A percentile compares a stretch with the other conserved stretches of the same genome.
These are phyloP conservation scores for Hydropotes inermis DNA, from an alignment of 2,113 vertebrate genomes.

Conservation along the genomic window DNA sequence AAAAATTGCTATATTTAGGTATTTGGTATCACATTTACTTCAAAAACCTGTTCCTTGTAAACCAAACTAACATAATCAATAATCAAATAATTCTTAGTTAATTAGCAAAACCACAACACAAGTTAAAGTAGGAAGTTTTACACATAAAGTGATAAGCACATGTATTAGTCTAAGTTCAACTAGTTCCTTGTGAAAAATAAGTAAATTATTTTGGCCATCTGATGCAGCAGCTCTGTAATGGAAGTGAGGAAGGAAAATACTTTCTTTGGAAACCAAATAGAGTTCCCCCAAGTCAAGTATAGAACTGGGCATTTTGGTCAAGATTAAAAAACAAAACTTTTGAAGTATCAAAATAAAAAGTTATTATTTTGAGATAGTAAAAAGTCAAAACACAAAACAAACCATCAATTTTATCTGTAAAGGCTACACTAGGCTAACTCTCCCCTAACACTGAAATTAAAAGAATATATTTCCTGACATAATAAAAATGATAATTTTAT, in stretches of 20 bases:
- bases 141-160: neutral
- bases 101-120: neutral
- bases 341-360: neutral
- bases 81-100: neutral
- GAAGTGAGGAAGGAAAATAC: neutral
- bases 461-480: neutral
- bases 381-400: neutral
- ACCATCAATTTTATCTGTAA: neutral
- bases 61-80: neutral
- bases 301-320: neutral
- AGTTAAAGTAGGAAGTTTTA: neutral
- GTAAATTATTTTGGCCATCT: neutral
- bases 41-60: neutral
- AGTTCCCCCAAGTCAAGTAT: neutral
- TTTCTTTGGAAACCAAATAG: neutral
- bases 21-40: neutral
- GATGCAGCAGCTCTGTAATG: neutral
- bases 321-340: slow-evolving; percentile 1
- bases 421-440: neutral
- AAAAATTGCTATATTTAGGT: neutral
- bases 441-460: neutral
- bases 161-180: neutral
- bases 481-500: neutral
- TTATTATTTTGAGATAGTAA: neutral
- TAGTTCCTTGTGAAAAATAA: neutral